Conservation (phyloP, 2,113 vertebrate genomes). For the Polyodon spathula region DNA sequence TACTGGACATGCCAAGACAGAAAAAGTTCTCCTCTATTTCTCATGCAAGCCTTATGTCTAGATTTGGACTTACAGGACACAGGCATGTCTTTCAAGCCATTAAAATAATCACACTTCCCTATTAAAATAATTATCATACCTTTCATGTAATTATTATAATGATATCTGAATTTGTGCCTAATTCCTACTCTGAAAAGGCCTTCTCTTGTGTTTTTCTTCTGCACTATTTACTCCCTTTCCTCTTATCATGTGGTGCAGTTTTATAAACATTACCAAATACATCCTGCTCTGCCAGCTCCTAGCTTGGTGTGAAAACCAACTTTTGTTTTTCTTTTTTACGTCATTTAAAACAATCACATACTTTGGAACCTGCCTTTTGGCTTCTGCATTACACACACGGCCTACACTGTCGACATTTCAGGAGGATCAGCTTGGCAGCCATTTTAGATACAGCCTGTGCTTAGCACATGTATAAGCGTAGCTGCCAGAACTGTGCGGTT, state of each 20-base stretch:
- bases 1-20: too few relatives aligned
- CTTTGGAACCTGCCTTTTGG: conserved; percentile 8
- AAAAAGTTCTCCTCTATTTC: neutral
- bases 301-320: neutral
- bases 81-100: conserved; percentile 50
- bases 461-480: conserved; percentile 69
- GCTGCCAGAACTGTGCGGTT: conserved; percentile 78
- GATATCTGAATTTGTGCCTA: conserved; percentile 24
- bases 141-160: conserved; percentile 60
- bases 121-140: conserved; percentile 45
- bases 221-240: neutral
- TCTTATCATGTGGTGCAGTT: conserved; percentile 7
- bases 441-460: conserved; percentile 88
- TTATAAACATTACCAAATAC: conserved; percentile 9
- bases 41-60: too few relatives aligned
- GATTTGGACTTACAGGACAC: neutral
- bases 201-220: neutral
- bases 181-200: conserved; percentile 1
- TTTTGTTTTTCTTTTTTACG: conserved; percentile 1
- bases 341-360: conserved; percentile 6
- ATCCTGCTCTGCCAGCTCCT: neutral
- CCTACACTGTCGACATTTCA: conserved; percentile 87
- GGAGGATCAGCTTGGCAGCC: conserved; percentile 93
- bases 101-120: neutral
- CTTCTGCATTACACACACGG: conserved; percentile 24